phyloP scores from a whole-genome alignment of 2,888 invertebrate species.

The Corbicula japonica region DNA sequence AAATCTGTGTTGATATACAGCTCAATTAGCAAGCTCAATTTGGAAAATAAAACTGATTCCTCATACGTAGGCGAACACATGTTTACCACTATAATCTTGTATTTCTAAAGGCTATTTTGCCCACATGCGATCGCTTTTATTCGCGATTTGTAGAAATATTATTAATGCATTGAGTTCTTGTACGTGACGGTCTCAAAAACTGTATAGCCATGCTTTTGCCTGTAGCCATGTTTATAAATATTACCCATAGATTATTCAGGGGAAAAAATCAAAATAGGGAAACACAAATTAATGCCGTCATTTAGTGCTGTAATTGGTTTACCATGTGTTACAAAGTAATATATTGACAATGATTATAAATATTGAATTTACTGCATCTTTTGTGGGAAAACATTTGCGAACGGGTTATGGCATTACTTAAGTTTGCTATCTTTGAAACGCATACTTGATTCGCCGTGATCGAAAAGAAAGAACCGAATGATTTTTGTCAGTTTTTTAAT shows the following conservation, averaged over 20 bases:
- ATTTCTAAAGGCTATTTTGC: constrained; percentile 10
- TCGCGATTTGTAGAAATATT: neutral
- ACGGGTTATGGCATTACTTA: too few species aligned
- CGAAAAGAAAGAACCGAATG: too few species aligned
- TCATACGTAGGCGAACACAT: constrained; percentile 1
- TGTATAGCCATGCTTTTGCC: constrained; percentile 4
- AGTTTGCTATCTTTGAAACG: too few species aligned
- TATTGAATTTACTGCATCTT: too few species aligned
- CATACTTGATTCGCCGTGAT: too few species aligned
- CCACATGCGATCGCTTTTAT: neutral
- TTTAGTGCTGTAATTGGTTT: constrained; percentile 27
- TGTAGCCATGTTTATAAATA: constrained; percentile 45
- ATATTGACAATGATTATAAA: constrained; percentile 5
- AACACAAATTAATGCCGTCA: constrained; percentile 1
- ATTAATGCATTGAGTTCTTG: constrained; percentile 4
- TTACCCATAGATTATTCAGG: constrained; percentile 40
- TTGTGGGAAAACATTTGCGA: too few species aligned
- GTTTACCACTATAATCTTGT: neutral
- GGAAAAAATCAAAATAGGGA: constrained; percentile 9
- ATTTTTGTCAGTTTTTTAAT: too few species aligned
- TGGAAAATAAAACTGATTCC: constrained; percentile 2
- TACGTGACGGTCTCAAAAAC: constrained; percentile 45
- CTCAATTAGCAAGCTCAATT: constrained; percentile 31
- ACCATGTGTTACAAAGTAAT: constrained; percentile 46
- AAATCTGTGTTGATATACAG: neutral